These are phyloP conservation scores for Pachyramphus minor DNA, from an alignment of 2,113 vertebrate species.

Conservation along the genomic window DNA sequence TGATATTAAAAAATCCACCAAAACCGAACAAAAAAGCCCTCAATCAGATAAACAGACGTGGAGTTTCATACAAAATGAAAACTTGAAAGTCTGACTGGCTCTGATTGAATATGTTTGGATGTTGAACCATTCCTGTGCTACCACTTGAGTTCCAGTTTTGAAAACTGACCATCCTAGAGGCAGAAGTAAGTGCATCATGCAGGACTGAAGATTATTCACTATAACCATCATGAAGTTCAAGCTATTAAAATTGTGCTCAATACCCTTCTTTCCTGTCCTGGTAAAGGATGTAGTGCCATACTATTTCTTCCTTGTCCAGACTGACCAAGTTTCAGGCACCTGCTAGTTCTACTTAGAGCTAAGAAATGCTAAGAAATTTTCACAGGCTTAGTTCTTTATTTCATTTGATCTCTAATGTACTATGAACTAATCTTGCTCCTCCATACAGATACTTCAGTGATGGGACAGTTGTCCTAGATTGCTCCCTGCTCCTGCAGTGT, in stretches of 20 bases:
- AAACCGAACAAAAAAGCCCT: not conserved
- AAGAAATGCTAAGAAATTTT: not conserved
- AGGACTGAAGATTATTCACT: not conserved
- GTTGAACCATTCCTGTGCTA: not conserved
- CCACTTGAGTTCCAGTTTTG: not conserved
- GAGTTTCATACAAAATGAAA: not conserved
- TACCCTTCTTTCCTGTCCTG: not conserved
- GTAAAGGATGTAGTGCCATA: not conserved
- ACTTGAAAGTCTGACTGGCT: not conserved
- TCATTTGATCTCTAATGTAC: not conserved
- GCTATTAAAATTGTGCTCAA: not conserved
- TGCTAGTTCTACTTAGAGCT: not conserved
- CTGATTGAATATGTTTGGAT: not conserved
- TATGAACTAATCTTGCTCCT: not conserved
- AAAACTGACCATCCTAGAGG: not conserved
- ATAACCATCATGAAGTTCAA: not conserved
- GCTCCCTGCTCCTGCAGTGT: slow-evolving; percentile 4
- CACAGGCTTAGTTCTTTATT: not conserved
- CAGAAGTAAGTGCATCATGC: not conserved
- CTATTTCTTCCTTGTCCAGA: not conserved
- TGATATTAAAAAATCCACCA: not conserved
- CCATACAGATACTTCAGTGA: not conserved
- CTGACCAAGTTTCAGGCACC: not conserved
- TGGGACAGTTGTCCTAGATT: slow-evolving; percentile 26
- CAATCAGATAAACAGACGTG: not conserved